A percentile compares a stretch with the other conserved stretches of the same genome.
phyloP scores from a whole-genome alignment of 2,797 vertebrate genomes.

The Gallinago nigripennis region DNA sequence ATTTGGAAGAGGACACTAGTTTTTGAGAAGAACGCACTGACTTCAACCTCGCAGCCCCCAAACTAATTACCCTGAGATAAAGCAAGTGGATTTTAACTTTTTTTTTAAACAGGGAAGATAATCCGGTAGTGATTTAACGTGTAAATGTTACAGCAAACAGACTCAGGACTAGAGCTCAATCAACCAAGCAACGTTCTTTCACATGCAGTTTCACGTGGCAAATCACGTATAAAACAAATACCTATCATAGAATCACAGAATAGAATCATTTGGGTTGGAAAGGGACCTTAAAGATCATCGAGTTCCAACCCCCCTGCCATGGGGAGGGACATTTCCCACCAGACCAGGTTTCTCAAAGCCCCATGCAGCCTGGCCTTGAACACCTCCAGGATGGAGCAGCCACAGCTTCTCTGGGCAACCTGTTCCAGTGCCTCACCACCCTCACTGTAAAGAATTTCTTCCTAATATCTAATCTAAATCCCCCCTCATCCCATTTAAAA shows the following conservation, averaged over 20 bases:
- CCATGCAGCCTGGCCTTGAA: no score
- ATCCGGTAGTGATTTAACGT: background rate
- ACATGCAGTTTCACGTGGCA: background rate
- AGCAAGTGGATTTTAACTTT: conserved; percentile 24
- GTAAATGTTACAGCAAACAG: background rate
- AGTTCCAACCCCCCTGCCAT: no score
- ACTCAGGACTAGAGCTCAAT: background rate
- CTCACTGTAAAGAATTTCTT: no score
- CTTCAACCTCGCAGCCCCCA: background rate
- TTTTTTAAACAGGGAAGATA: background rate
- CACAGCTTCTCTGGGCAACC: no score
- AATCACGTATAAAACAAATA: background rate
- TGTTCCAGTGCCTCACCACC: no score
- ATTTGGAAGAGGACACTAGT: background rate
- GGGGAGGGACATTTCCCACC: no score
- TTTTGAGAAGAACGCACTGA: background rate
- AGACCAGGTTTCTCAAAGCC: no score
- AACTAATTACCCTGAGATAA: conserved; percentile 1
- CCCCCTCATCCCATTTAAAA: no score
- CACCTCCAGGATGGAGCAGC: no score
- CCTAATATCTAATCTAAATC: no score
- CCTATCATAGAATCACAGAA: background rate
- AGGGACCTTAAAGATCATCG: no score
- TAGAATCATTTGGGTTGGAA: no score
- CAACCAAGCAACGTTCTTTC: background rate